Evolutionary conservation across 35 echinoderm and acorn worm genomes (phyloP), one percentile per base, ranked within the genome.

Genomic region (Ophioderma brevispina): DNA sequence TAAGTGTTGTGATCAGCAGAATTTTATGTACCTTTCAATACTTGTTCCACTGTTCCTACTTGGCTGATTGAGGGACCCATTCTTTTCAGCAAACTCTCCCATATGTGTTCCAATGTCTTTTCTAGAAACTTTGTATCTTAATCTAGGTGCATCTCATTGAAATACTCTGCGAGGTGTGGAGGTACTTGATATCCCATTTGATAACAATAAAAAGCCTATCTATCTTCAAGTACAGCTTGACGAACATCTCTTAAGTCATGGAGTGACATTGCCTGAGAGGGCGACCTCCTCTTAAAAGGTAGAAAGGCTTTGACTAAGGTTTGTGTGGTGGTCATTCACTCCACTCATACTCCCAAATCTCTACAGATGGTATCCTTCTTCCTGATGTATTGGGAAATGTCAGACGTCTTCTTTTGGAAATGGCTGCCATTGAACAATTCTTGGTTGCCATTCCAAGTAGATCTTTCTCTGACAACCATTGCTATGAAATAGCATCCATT

Each of bases 401-500:
- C 75, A 34, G 84, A 25, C 21, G 91, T 92, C 33, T 88, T n/a
- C 36, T 40, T 37, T 18, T 32, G 35, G n/a, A 87, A 42, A 36
- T 87, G n/a, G n/a, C 41, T 1, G 11, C 35, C 63, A 31, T 38
- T 6, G 76, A 36, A 38, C 23, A 38, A 35, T 86, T 76, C 33
- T 35, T 46, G 2, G 46, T 52, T 28, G 55, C n/a, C 37, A 36
- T 85, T 86, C 55, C 28, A 86, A 33, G 77, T 4, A 50, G 39
- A 79, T 4, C 78, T 31, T 92, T 30, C 85, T 32, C 13, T 32
- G 37, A 31, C 89, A 91, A 31, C 46, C 17, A 52, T 91, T 59
- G 1, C 39, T 80, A 78, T 90, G 81, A 70, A 92, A 70, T 78
- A 92, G 40, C 90, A 92, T 23, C 90, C 90, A 36, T 94, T 80